Percentiles rank a stretch among this genome's conserved stretches.
These are phyloP conservation scores for Amphimallon solstitiale DNA, from an alignment of 2,888 invertebrate species.

Conservation along the genomic window DNA sequence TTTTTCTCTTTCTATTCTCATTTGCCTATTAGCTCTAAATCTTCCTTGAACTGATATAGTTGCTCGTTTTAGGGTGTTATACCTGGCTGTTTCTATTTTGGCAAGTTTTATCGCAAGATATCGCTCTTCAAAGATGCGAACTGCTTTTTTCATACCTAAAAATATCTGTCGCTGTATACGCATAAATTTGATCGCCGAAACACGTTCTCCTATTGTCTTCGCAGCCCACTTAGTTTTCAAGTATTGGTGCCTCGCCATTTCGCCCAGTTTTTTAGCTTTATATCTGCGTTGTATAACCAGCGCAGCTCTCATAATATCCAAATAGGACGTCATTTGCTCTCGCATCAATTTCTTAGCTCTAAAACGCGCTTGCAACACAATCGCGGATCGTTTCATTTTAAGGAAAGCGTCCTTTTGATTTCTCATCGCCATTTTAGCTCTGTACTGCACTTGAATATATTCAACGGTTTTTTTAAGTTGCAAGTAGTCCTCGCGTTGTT, in stretches of 20 bases:
- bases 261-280: conserved; percentile 39
- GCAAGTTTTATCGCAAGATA: conserved; percentile 60
- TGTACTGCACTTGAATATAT: background rate
- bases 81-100: conserved; percentile 42
- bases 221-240: background rate
- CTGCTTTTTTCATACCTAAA: conserved; percentile 53
- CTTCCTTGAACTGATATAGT: conserved; percentile 51
- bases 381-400: conserved; percentile 53
- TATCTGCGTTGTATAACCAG: background rate
- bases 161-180: background rate
- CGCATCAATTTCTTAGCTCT: conserved; percentile 56
- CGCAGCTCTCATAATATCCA: background rate
- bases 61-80: conserved; percentile 40
- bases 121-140: conserved; percentile 65
- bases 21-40: conserved; percentile 46
- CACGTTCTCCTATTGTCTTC: conserved; percentile 2
- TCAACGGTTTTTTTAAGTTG: background rate
- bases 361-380: conserved; percentile 55
- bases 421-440: conserved; percentile 53
- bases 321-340: conserved; percentile 48
- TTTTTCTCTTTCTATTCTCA: conserved; percentile 50
- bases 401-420: conserved; percentile 53
- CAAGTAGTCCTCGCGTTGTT: background rate
- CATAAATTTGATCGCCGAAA: conserved; percentile 41
- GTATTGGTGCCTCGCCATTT: background rate